Evolutionary conservation across 1,140 invertebrate species (phyloP).

Genomic region (Drosophila yakuba): DNA sequence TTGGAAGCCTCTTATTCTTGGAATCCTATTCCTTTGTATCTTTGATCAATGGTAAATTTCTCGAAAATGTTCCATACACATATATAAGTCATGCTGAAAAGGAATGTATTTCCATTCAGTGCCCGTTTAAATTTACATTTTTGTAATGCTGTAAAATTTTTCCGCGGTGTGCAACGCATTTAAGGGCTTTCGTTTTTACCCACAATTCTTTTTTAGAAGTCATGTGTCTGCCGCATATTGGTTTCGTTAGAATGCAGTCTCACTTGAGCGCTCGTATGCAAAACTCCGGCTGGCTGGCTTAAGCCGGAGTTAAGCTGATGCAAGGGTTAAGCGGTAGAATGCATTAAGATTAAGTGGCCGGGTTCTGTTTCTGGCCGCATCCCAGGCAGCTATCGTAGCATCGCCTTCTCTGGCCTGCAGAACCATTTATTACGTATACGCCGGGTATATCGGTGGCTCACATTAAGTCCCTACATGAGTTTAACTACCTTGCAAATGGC

Average conservation of each 20-base stretch:
- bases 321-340: constrained; percentile 79
- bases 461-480: constrained; percentile 39
- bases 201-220: constrained; percentile 51
- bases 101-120: too few relatives aligned
- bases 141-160: not conserved
- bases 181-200: constrained; percentile 33
- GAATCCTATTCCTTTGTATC: not conserved
- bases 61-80: too few relatives aligned
- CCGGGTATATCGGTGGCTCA: constrained; percentile 33
- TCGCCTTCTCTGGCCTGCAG: constrained; percentile 17
- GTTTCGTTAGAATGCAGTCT: constrained; percentile 73
- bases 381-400: constrained; percentile 11
- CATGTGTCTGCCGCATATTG: constrained; percentile 79
- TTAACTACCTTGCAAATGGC: constrained; percentile 44
- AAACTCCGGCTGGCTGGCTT: constrained; percentile 55
- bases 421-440: constrained; percentile 56
- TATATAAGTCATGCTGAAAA: too few relatives aligned
- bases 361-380: constrained; percentile 40
- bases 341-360: constrained; percentile 79
- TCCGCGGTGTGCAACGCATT: constrained; percentile 2
- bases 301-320: constrained; percentile 74
- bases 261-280: constrained; percentile 51
- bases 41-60: not conserved
- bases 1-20: not conserved
- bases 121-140: not conserved